Conservation (phyloP, 2,113 vertebrate species). For the Catagonus wagneri region DNA sequence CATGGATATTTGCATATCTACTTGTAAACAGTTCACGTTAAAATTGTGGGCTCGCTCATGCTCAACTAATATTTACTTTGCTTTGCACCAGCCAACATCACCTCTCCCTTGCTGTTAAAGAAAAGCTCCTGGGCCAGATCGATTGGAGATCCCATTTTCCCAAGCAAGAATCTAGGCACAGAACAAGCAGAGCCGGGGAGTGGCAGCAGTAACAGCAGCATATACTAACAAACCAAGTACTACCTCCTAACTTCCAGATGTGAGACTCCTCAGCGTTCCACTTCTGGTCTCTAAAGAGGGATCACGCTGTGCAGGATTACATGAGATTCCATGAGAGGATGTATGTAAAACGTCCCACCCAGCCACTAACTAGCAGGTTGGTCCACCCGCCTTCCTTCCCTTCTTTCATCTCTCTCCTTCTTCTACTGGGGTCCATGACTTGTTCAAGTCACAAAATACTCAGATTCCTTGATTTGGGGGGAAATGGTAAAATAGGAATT, state of each 20-base stretch:
- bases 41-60: background rate
- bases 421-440: background rate
- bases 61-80: background rate
- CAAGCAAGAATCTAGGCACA: background rate
- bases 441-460: background rate
- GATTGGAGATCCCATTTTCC: background rate
- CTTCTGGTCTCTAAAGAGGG: background rate
- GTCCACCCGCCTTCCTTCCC: background rate
- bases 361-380: rapidly evolving
- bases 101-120: background rate
- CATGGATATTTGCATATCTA: background rate
- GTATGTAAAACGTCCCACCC: rapidly evolving
- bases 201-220: background rate
- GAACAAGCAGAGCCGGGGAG: background rate
- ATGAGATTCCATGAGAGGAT: background rate
- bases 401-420: background rate
- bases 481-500: background rate
- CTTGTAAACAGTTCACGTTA: background rate
- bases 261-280: background rate
- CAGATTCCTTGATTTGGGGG: background rate
- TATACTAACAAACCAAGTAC: background rate
- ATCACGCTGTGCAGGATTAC: background rate
- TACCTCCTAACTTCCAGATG: background rate
- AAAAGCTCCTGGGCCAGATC: background rate
- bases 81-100: background rate